Percentiles rank a stretch among this genome's conserved stretches.
Evolutionary conservation across 2,797 vertebrate species (phyloP).

Genomic region (Spheniscus humboldti): DNA sequence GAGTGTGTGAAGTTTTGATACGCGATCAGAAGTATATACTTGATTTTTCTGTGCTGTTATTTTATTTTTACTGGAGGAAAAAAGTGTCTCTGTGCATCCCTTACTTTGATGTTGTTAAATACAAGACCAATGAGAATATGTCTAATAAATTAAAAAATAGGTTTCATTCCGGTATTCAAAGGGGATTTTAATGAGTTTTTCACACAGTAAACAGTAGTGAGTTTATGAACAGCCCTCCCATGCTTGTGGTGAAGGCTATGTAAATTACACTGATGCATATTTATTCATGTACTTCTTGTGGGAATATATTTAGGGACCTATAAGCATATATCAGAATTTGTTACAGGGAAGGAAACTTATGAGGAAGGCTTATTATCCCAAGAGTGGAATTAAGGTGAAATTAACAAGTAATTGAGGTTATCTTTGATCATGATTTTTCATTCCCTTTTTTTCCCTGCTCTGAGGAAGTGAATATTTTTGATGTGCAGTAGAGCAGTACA

Average conservation of each 20-base stretch:
- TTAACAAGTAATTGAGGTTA: constrained; percentile 79
- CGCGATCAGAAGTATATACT: background rate
- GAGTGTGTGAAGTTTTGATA: background rate
- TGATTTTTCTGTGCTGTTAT: background rate
- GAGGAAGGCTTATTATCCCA: constrained; percentile 73
- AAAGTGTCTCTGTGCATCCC: constrained; percentile 6
- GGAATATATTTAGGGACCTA: constrained; percentile 74
- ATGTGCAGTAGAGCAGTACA: constrained; percentile 73
- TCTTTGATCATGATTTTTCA: constrained; percentile 79
- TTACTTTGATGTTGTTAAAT: constrained; percentile 5
- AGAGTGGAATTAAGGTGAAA: constrained; percentile 77
- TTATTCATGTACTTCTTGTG: constrained; percentile 75
- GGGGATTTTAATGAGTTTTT: constrained; percentile 67
- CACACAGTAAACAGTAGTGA: constrained; percentile 65
- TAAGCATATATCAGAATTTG: constrained; percentile 72
- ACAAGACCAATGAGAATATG: constrained; percentile 27
- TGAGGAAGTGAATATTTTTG: constrained; percentile 70
- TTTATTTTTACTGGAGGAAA: constrained; percentile 24
- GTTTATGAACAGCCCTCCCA: constrained; percentile 53
- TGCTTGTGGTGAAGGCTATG: constrained; percentile 72
- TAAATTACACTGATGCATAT: constrained; percentile 79
- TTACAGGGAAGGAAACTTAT: constrained; percentile 66
- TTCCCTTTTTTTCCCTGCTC: constrained; percentile 57
- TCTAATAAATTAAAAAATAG: constrained; percentile 55
- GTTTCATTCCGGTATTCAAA: constrained; percentile 63